Conservation (phyloP, 1,140 invertebrate genomes). For the Melanaphis sacchari region DNA sequence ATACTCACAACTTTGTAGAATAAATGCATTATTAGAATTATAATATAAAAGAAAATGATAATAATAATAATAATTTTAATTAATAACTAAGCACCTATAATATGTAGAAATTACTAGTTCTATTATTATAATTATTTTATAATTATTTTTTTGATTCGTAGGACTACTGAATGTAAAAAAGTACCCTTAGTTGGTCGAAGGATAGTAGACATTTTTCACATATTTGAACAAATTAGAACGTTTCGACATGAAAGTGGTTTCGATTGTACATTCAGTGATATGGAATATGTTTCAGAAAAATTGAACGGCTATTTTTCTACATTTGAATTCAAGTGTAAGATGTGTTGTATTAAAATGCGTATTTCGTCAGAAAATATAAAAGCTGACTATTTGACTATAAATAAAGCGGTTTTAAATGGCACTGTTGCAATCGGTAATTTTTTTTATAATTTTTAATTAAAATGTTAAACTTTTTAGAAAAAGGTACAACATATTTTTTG, state of each 20-base stretch:
- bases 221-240: conserved; percentile 22
- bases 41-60: no score
- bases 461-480: background rate
- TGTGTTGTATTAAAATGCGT: conserved; percentile 4
- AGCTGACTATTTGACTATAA: background rate
- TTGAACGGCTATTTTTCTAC: background rate
- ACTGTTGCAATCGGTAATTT: conserved; percentile 8
- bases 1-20: no score
- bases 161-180: background rate
- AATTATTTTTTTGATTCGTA: background rate
- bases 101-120: background rate
- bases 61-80: no score
- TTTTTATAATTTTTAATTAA: background rate
- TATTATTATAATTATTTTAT: no score
- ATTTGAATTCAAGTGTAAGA: conserved; percentile 18
- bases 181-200: background rate
- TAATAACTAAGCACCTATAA: background rate
- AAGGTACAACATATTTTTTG: background rate
- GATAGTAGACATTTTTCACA: conserved; percentile 1
- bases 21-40: no score
- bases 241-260: background rate
- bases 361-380: background rate
- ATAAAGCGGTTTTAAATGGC: conserved; percentile 10
- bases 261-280: background rate
- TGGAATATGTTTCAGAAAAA: background rate